Conservation (phyloP, 2,888 invertebrate species). For the Leucophora obtusa region DNA sequence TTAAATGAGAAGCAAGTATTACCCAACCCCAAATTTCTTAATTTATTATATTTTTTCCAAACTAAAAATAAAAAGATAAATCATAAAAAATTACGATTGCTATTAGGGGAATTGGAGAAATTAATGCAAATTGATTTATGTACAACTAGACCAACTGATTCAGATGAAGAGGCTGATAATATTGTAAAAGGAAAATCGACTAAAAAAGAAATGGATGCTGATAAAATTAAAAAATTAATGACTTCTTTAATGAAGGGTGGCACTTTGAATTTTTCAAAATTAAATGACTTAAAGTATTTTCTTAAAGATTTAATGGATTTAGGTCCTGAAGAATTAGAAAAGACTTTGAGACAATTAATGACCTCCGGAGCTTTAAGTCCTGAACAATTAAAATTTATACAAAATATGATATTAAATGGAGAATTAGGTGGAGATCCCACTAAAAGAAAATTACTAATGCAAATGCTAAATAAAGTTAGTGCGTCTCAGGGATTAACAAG, state of each 20-base stretch:
- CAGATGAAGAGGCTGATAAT: no score
- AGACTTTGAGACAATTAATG: not conserved
- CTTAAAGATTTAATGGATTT: no score
- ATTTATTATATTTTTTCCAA: slow-evolving; percentile 9
- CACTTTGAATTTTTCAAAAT: no score
- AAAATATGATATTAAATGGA: not conserved
- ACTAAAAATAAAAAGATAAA: slow-evolving; percentile 15
- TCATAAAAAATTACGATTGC: slow-evolving; percentile 11
- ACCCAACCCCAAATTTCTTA: not conserved
- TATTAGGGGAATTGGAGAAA: slow-evolving; percentile 17
- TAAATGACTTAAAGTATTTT: no score
- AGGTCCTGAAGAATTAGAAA: not conserved
- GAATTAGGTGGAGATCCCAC: not conserved
- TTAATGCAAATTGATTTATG: slow-evolving; percentile 15
- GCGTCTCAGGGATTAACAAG: no score
- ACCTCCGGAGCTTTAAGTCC: not conserved
- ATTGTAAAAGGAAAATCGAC: no score
- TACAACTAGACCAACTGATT: not conserved
- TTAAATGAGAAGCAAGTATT: slow-evolving; percentile 8
- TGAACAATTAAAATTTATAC: not conserved
- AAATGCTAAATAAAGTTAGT: not conserved
- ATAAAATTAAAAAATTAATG: no score
- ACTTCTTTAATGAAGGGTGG: no score
- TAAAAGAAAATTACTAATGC: no score
- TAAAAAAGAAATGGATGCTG: no score